Percentiles rank a stretch among this genome's conserved stretches.
Evolutionary conservation across 2,113 vertebrate genomes (phyloP).

Genomic region (Macheiramphus alcinus): DNA sequence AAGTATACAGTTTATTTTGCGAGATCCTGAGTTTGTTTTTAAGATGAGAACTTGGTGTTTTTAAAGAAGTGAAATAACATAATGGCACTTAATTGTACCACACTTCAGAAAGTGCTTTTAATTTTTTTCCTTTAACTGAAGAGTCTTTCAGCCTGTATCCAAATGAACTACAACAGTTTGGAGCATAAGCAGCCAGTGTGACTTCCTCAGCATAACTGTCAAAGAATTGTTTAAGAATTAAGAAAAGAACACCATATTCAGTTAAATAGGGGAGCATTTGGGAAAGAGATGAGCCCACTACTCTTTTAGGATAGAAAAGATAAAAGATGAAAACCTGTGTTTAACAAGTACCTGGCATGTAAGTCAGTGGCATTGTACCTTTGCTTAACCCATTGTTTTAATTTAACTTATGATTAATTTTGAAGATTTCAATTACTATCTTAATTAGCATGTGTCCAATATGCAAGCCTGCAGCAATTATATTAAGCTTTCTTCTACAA

Average conservation of each 20-base stretch:
- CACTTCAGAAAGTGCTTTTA: neutral
- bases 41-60: neutral
- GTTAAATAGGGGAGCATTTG: neutral
- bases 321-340: neutral
- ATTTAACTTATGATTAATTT: neutral
- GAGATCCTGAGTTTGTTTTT: neutral
- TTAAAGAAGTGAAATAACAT: neutral
- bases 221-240: neutral
- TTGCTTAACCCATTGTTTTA: neutral
- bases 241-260: neutral
- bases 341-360: neutral
- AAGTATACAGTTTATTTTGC: neutral
- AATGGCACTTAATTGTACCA: neutral
- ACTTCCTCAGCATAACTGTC: neutral
- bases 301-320: neutral
- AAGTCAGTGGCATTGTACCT: neutral
- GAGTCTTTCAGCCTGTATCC: neutral
- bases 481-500: neutral
- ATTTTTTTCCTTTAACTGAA: neutral
- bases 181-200: neutral
- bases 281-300: neutral
- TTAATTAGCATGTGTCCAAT: neutral
- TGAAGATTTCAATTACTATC: neutral
- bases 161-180: neutral
- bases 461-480: neutral